Conservation (phyloP, 2,888 invertebrate species). For the Drosophila atroscutellata region DNA sequence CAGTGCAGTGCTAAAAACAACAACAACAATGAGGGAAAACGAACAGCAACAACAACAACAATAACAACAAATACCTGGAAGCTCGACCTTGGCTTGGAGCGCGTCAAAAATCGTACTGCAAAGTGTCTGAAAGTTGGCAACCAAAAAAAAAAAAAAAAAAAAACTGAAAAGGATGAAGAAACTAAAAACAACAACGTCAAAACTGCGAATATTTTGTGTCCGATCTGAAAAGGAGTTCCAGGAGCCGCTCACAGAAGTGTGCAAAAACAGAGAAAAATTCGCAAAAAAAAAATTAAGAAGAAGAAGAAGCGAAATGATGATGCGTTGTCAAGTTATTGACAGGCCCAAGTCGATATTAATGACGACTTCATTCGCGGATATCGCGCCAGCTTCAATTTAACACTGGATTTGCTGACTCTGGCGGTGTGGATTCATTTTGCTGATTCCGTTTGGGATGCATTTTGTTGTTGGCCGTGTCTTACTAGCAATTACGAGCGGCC, state of each 20-base stretch:
- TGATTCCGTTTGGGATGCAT: slow-evolving; percentile 30
- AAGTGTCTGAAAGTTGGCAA: slow-evolving; percentile 59
- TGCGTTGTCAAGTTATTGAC: slow-evolving; percentile 80
- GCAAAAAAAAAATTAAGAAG: slow-evolving; percentile 13
- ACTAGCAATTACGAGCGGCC: slow-evolving; percentile 63
- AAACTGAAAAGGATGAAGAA: neutral
- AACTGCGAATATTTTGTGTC: slow-evolving; percentile 28
- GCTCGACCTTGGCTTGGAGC: slow-evolving; percentile 68
- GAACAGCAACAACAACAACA: slow-evolving; percentile 10
- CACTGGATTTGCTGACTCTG: neutral
- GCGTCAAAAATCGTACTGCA: slow-evolving; percentile 63
- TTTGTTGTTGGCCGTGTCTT: slow-evolving; percentile 65
- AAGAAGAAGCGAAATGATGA: slow-evolving; percentile 59
- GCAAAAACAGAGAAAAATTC: slow-evolving; percentile 26
- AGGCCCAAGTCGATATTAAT: slow-evolving; percentile 78
- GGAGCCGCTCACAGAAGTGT: slow-evolving; percentile 50
- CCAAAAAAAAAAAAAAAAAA: slow-evolving; percentile 14
- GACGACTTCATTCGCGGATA: slow-evolving; percentile 76
- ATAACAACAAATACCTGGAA: slow-evolving; percentile 44
- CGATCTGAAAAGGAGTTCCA: slow-evolving; percentile 48
- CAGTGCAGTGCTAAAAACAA: slow-evolving; percentile 37
- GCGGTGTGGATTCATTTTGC: slow-evolving; percentile 12
- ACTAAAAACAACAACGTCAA: slow-evolving; percentile 13
- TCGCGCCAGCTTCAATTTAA: slow-evolving; percentile 29
- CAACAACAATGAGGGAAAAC: slow-evolving; percentile 19